Base-by-base conservation (phyloP, 2,888 invertebrate genomes). In the Nephrotoma guestfalica region DNA sequence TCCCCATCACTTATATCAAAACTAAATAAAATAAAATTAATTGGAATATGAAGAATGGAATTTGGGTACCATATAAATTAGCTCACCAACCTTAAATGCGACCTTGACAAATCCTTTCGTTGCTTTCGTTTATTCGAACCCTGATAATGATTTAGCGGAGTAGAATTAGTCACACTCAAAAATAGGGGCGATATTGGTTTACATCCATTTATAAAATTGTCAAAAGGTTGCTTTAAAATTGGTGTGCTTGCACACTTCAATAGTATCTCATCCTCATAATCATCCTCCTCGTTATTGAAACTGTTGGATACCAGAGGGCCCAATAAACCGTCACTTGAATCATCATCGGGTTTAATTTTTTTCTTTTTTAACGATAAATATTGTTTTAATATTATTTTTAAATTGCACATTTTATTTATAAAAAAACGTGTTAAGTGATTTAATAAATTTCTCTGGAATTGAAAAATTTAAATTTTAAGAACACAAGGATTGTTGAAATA, bases 111-210 rank as follows among this genome's bases (percentile, higher is more conserved):
- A 88, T 90, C 90, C 83, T 90, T 89, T n/a, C 89, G 89, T 30
- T 89, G 89, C 57, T 90, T 89, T 83, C 90, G 88, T 30, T 9
- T 47, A 4, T 86, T 86, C 7, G 85, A 86, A n/a, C 86, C 71
- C 84, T 47, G 57, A 87, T 90, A 89, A 47, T 90, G 90, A 88
- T 90, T 90, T 0, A 91, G 87, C 0, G 91, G 91, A 6, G 91
- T 91, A 3, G 91, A 91, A 87, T 91, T 91, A 4, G 90, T 89
- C 83, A 90, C 89, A 87, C 85, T 83, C 5, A 87, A 41, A 13
- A 86, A 43, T n/a, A 45, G 11, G 6, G 86, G 45, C 13, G 45
- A 40, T 86, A 40, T 6, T 5, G 13, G 13, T 84, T 84, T 84
- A 84, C n/a, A 6, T 11, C 86, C 18, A 18, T 86, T 45, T 13